phyloP scores from a whole-genome alignment of 2,888 invertebrate species.

The Conops quadrifasciatus region DNA sequence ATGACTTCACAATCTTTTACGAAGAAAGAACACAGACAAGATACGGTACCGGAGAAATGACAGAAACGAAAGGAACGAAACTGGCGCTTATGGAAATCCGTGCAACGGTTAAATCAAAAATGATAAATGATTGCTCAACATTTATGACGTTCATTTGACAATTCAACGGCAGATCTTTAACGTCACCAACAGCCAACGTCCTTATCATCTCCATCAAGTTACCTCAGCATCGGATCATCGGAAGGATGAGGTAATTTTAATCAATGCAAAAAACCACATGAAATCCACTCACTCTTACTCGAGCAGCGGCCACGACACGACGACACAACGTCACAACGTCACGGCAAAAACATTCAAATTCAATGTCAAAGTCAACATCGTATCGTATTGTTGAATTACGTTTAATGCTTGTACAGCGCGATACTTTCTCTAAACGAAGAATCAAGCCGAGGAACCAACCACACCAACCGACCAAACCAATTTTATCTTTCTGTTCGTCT shows the following conservation, averaged over 20 bases:
- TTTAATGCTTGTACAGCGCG: no score
- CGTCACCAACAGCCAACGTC: no score
- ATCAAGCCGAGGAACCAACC: neutral
- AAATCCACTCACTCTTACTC: no score
- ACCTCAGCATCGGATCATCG: no score
- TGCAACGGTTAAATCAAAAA: constrained; percentile 41
- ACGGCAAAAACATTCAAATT: constrained; percentile 24
- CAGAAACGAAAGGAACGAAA: neutral
- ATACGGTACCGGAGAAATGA: no score
- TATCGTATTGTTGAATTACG: neutral
- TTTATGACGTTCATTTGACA: constrained; percentile 43
- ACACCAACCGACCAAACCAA: neutral
- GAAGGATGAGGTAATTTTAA: no score
- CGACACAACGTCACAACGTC: no score
- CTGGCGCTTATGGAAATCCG: constrained; percentile 37
- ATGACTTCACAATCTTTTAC: no score
- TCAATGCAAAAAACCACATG: no score
- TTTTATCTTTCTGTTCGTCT: neutral
- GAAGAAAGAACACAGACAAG: no score
- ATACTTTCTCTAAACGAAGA: neutral
- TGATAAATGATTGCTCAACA: constrained; percentile 43
- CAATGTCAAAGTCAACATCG: constrained; percentile 37
- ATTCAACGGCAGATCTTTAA: constrained; percentile 40
- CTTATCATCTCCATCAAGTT: no score
- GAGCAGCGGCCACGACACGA: no score